Conservation (phyloP, 2,888 invertebrate genomes). For the Trissonchulus latispiculum region DNA sequence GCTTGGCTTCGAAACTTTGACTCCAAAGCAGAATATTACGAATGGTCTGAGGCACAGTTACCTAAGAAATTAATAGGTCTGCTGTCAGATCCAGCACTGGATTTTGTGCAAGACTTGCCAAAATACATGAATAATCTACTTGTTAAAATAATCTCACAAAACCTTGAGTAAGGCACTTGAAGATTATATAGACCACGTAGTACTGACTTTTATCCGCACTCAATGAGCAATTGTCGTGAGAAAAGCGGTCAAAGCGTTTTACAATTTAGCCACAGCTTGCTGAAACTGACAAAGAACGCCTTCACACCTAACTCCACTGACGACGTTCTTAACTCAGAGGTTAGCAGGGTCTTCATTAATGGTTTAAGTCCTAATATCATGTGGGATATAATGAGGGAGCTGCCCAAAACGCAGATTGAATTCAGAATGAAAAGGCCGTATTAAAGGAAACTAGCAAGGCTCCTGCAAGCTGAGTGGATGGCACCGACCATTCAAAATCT, state of each 20-base stretch:
- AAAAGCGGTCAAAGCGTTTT: neutral
- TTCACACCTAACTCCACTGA: neutral
- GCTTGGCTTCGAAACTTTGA: neutral
- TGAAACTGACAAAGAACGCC: neutral
- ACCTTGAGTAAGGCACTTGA: neutral
- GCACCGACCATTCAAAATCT: no score
- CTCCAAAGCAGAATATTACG: neutral
- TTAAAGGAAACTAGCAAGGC: no score
- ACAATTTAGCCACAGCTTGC: neutral
- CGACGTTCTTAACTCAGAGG: neutral
- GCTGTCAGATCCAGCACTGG: neutral
- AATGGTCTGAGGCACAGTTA: neutral
- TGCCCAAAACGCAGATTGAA: no score
- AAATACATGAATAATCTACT: no score
- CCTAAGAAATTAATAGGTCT: neutral
- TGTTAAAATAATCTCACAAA: neutral
- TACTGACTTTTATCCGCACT: neutral
- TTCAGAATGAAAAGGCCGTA: no score
- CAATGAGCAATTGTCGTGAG: neutral
- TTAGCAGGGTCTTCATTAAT: neutral
- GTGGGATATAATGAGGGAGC: no score
- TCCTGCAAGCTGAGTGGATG: no score
- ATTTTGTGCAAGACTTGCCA: neutral
- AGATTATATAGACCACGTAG: neutral
- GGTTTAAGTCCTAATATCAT: no score